phyloP scores from a whole-genome alignment of 2,113 vertebrate species.

The Cheilinus undulatus region DNA sequence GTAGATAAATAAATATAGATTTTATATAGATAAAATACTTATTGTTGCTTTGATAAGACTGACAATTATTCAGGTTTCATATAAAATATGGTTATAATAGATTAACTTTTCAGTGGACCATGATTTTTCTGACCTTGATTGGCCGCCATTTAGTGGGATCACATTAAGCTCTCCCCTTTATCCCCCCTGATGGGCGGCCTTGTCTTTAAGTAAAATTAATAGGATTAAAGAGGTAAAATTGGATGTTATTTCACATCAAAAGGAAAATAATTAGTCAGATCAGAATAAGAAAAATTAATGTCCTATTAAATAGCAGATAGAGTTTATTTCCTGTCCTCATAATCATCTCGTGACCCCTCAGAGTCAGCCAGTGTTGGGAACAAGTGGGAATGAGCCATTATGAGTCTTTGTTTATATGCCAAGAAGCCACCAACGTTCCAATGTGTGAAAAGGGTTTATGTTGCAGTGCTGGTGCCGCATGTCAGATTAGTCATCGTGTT shows the following conservation, averaged over 20 bases:
- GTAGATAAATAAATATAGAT: too few relatives aligned
- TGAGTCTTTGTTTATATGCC: conserved; percentile 8
- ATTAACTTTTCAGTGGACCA: too few relatives aligned
- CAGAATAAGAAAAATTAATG: background rate
- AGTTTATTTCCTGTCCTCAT: background rate
- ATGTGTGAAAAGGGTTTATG: conserved; percentile 10
- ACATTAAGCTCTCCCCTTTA: too few relatives aligned
- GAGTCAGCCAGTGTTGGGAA: background rate
- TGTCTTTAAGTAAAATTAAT: background rate
- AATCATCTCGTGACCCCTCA: background rate
- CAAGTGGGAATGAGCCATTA: background rate
- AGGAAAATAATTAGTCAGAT: too few relatives aligned
- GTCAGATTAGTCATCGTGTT: conserved; percentile 27
- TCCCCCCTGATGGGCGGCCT: too few relatives aligned
- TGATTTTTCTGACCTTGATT: too few relatives aligned
- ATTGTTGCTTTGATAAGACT: too few relatives aligned
- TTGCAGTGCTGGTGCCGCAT: conserved; percentile 12
- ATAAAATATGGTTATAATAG: too few relatives aligned
- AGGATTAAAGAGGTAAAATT: background rate
- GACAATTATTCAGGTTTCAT: too few relatives aligned
- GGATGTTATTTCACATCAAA: too few relatives aligned
- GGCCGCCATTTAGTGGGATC: too few relatives aligned
- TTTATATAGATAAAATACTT: too few relatives aligned
- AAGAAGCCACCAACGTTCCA: background rate
- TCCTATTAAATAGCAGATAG: background rate